Percentiles rank a stretch among this genome's conserved stretches.
phyloP scores from a whole-genome alignment of 1,140 invertebrate genomes.

The Lepidotrigona ventralis region DNA sequence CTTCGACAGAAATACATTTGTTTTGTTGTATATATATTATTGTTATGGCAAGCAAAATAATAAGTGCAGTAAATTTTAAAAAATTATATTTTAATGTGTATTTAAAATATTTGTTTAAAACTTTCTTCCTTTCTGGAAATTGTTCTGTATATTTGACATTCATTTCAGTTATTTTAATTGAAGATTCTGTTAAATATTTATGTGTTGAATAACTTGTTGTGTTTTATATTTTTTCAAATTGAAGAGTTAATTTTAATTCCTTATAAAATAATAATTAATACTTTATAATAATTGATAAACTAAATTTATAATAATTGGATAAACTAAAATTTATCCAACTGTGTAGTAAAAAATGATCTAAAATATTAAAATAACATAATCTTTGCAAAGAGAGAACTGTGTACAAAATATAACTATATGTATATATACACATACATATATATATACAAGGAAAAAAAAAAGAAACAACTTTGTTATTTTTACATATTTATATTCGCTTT shows the following conservation, averaged over 20 bases:
- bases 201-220: not conserved
- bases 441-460: too few relatives aligned
- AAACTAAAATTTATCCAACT: not conserved
- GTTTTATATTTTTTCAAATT: not conserved
- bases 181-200: not conserved
- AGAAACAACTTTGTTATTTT: not conserved
- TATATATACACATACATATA: not conserved
- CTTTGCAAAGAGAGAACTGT: not conserved
- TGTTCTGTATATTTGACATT: not conserved
- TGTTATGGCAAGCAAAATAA: not conserved
- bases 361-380: not conserved
- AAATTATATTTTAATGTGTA: conserved; percentile 1
- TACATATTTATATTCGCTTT: not conserved
- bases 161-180: not conserved
- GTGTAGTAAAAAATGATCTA: not conserved
- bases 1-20: not conserved
- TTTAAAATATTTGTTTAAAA: not conserved
- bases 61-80: not conserved
- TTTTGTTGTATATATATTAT: not conserved
- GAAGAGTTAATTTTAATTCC: too few relatives aligned
- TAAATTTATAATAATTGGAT: not conserved
- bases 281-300: not conserved
- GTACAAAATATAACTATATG: not conserved
- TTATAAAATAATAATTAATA: too few relatives aligned
- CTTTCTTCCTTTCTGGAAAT: not conserved